These are phyloP conservation scores for Gallinago undulata DNA, from an alignment of 2,113 vertebrate species.

Conservation along the genomic window DNA sequence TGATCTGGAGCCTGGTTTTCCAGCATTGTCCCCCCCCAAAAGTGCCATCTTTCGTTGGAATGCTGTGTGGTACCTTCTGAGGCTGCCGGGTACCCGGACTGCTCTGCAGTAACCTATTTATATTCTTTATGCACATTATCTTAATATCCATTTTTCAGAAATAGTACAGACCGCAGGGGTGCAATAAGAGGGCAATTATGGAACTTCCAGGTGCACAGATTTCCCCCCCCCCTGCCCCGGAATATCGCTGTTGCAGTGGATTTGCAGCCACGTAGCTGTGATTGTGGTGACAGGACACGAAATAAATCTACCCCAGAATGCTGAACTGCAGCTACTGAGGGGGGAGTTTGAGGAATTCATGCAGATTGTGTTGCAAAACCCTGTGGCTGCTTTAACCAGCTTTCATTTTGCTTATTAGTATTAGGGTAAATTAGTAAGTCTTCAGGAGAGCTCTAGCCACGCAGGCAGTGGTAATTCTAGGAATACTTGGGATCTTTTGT, in stretches of 20 bases:
- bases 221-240: not conserved
- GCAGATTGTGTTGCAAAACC: not conserved
- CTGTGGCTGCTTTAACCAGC: not conserved
- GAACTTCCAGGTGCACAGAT: not conserved
- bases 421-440: not conserved
- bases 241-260: not conserved
- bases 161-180: not conserved
- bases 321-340: not conserved
- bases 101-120: not conserved
- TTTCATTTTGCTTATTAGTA: not conserved
- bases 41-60: not conserved
- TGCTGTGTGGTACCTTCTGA: not conserved
- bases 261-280: not conserved
- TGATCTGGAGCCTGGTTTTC: not conserved
- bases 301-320: not conserved
- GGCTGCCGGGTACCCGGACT: not conserved
- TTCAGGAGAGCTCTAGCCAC: slow-evolving; percentile 14
- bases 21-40: not conserved
- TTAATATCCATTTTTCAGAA: slow-evolving; percentile 38
- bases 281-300: not conserved
- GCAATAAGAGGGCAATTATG: slow-evolving; percentile 33
- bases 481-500: not conserved
- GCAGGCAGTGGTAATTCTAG: not conserved
- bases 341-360: not conserved
- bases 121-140: not conserved